Percentiles rank a stretch among this genome's conserved stretches.
Conservation (phyloP, 1,140 invertebrate genomes). For the Caenorhabditis inopinata region DNA sequence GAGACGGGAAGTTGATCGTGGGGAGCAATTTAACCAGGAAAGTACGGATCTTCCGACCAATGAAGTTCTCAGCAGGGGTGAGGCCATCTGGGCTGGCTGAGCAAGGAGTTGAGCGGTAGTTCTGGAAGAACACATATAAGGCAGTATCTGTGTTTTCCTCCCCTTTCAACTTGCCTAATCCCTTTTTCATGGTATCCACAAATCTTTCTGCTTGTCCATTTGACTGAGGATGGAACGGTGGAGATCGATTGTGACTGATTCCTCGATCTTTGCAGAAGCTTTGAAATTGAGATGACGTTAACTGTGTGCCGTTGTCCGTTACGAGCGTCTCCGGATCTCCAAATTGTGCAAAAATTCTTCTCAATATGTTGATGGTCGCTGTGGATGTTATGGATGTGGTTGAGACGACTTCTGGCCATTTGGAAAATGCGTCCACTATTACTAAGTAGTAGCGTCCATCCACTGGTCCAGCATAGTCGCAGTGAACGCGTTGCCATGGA, state of each 20-base stretch:
- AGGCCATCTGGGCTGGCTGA: too few species aligned
- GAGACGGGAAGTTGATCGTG: too few species aligned
- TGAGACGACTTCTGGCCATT: too few species aligned
- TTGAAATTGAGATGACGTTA: constrained; percentile 61
- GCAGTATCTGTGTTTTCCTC: too few species aligned
- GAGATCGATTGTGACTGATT: constrained; percentile 50
- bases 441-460: constrained; percentile 64
- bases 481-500: constrained; percentile 64
- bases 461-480: constrained; percentile 68
- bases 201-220: too few species aligned
- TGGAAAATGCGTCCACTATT: constrained; percentile 68
- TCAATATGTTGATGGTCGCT: constrained; percentile 27
- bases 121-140: too few species aligned
- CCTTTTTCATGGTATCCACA: too few species aligned
- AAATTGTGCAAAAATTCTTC: constrained; percentile 44
- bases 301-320: constrained; percentile 66
- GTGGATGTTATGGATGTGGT: constrained; percentile 32
- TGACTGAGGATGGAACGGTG: constrained; percentile 65
- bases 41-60: too few species aligned
- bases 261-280: constrained; percentile 52
- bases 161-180: too few species aligned
- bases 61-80: too few species aligned
- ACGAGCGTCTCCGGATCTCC: constrained; percentile 60
- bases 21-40: too few species aligned
- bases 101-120: too few species aligned